Base-by-base conservation (phyloP, 92 coral and sea anemone genomes). In the Porites cylindrica region DNA sequence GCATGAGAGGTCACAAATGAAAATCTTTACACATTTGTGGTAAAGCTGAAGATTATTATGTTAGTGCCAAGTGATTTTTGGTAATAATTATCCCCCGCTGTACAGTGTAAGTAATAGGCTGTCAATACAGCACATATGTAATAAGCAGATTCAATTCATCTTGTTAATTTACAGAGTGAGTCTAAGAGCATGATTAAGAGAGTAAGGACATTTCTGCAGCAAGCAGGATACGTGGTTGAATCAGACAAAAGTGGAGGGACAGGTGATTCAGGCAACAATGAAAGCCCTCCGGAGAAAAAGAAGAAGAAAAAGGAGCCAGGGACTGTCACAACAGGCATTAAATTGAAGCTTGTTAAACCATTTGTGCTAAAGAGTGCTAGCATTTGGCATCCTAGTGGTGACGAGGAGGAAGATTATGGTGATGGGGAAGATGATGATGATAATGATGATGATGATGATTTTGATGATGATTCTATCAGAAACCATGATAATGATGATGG, bases 321-420 rank as follows among this genome's bases (percentile, higher is more conserved):
- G n/a, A 26, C 23, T 51, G 5, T 7, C 24, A 19, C 68, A 18
- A 6, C 13, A 51, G 18, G 14, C 65, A 8, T 67, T 24, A 77
- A 89, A 72, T 21, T 82, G 9, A 68, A 78, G 23, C 88, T 93
- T 20, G 50, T 93, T 47, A 91, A 83, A 47, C 93, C 95, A 13
- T 88, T 93, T 89, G 77, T 69, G 23, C 50, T 93, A 24, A 82
- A 71, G 59, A 82, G n/a, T 17, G 66, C 59, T 53, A 56, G 53
- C 69, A 38, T 70, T 70, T 74, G 65, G 86, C 67, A 70, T 32
- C 78, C 86, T 8, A 63, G 51, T 1, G 86, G 60, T 69, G 78
- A 58, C 3, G 70, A 70, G 1, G 77, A 82, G 7, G 86, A 82
- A 54, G 59, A 16, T 24, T 52, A 85, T 10, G 82, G 72, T 64